Conservation (phyloP, 2,113 vertebrate species). For the Gallinago jamesoni region DNA sequence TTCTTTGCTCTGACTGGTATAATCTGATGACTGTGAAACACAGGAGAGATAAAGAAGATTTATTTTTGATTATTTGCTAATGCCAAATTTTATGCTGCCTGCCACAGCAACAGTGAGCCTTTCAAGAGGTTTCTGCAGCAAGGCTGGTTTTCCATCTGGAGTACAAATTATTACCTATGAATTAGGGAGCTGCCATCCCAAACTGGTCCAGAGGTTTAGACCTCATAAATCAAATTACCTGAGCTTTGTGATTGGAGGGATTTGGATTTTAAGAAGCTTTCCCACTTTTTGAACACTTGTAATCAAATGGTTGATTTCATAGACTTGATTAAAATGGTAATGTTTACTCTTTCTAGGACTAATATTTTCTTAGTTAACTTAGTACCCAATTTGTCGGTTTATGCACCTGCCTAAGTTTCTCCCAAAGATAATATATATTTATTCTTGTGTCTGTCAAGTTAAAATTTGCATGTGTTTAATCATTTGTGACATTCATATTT, state of each 20-base stretch:
- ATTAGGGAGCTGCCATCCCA: background rate
- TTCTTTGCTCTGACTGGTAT: background rate
- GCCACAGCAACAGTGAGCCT: background rate
- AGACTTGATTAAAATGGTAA: background rate
- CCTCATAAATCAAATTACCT: background rate
- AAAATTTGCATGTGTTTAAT: background rate
- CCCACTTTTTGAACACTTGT: background rate
- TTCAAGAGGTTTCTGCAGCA: background rate
- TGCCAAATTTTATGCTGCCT: background rate
- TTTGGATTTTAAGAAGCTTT: slow-evolving; percentile 4
- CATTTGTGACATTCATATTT: background rate
- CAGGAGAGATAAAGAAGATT: background rate
- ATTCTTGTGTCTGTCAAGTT: background rate
- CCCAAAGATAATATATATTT: background rate
- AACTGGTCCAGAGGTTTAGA: background rate
- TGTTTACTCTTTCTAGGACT: background rate
- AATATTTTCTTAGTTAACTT: background rate
- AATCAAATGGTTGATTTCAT: background rate
- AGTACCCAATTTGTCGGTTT: background rate
- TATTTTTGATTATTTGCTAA: background rate
- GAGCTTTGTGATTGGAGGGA: background rate
- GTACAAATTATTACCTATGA: background rate
- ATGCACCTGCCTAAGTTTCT: background rate
- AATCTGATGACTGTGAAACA: background rate
- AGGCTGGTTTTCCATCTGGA: background rate